phyloP scores from a whole-genome alignment of 2,797 vertebrate genomes.

The Emydoidea blandingii region DNA sequence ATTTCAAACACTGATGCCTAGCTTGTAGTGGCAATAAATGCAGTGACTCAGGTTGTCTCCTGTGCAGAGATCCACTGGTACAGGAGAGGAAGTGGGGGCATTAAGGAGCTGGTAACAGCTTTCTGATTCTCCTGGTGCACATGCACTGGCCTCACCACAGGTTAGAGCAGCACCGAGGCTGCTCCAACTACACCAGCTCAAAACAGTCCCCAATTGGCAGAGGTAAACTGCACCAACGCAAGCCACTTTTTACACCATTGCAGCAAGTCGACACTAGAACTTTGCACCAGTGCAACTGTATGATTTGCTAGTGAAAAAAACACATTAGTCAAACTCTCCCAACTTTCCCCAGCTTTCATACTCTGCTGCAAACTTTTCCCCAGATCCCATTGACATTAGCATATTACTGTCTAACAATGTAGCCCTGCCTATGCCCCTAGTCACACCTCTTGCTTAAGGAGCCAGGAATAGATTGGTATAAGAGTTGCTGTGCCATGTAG shows the following conservation, averaged over 20 bases:
- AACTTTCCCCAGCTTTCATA: neutral
- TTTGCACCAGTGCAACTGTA: neutral
- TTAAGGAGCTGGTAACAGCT: neutral
- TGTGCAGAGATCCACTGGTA: neutral
- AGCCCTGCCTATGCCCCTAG: neutral
- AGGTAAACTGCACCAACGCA: neutral
- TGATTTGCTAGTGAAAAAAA: neutral
- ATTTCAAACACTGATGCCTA: neutral
- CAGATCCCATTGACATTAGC: neutral
- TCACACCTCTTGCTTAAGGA: neutral
- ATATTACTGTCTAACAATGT: neutral
- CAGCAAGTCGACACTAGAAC: neutral
- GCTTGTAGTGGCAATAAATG: neutral
- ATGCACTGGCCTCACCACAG: neutral
- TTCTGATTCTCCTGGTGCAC: neutral
- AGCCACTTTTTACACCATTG: neutral
- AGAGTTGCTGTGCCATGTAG: neutral
- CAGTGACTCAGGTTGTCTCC: neutral
- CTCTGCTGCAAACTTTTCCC: neutral
- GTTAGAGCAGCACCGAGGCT: neutral
- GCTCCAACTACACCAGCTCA: neutral
- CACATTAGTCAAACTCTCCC: neutral
- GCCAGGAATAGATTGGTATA: neutral
- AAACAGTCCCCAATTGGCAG: neutral
- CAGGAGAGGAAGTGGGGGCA: neutral